These are phyloP conservation scores for Anseranas semipalmata DNA, from an alignment of 2,113 vertebrate genomes.

Conservation along the genomic window DNA sequence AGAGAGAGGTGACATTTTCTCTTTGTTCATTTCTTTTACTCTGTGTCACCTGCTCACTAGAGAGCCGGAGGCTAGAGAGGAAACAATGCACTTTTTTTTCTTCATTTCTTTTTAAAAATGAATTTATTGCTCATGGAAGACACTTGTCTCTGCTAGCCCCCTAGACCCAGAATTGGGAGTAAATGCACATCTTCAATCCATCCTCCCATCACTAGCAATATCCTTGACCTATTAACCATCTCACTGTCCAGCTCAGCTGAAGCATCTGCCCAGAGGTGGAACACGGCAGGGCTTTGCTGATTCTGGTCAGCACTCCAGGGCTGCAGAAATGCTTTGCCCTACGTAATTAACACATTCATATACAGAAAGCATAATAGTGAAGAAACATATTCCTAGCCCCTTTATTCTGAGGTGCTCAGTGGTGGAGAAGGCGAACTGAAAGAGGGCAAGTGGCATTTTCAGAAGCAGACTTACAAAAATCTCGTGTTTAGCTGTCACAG, in stretches of 20 bases:
- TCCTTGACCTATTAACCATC: conserved; percentile 38
- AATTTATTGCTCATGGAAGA: neutral
- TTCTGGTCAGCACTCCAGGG: neutral
- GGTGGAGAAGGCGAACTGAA: neutral
- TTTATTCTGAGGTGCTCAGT: neutral
- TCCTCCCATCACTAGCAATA: conserved; percentile 15
- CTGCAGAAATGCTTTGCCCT: neutral
- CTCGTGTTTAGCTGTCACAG: neutral
- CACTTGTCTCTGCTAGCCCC: neutral
- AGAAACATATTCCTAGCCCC: neutral
- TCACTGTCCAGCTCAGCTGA: neutral
- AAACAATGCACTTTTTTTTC: neutral
- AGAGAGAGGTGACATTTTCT: neutral
- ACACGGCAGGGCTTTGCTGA: neutral
- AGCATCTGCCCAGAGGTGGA: conserved; percentile 17
- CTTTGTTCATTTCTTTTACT: neutral
- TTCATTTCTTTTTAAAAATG: neutral
- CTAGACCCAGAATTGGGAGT: neutral
- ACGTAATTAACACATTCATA: neutral
- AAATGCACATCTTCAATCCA: conserved; percentile 19
- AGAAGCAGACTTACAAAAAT: neutral
- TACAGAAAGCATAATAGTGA: neutral
- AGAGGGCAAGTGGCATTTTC: neutral
- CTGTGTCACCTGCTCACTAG: neutral
- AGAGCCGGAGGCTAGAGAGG: neutral